Percentiles rank a stretch among this genome's conserved stretches.
Evolutionary conservation across 2,888 invertebrate genomes (phyloP).

Genomic region (Conomelus anceps): DNA sequence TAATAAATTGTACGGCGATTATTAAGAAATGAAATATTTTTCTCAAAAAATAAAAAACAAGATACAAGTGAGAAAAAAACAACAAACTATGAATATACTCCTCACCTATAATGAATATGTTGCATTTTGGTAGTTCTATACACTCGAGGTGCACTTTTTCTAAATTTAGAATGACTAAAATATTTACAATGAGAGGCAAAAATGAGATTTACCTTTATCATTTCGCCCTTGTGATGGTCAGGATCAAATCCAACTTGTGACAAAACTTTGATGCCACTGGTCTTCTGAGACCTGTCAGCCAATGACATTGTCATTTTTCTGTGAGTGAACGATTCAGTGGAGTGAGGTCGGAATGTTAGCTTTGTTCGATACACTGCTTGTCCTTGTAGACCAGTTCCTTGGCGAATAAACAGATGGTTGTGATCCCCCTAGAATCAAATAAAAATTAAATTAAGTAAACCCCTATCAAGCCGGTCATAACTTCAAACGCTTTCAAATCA

Average conservation of each 20-base stretch:
- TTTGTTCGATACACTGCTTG: constrained; percentile 96
- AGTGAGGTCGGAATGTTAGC: constrained; percentile 94
- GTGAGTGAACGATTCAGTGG: constrained; percentile 98
- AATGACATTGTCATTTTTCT: constrained; percentile 97
- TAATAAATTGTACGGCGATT: too few species aligned
- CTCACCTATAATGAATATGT: too few species aligned
- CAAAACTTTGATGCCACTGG: constrained; percentile 90
- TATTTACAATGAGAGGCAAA: not conserved
- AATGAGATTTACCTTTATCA: constrained; percentile 64
- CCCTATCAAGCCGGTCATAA: too few species aligned
- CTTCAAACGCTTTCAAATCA: too few species aligned
- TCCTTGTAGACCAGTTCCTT: constrained; percentile 95
- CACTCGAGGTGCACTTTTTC: too few species aligned
- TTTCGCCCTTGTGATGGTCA: constrained; percentile 81
- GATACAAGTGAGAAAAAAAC: too few species aligned
- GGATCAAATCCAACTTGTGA: constrained; percentile 92
- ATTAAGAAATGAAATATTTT: too few species aligned
- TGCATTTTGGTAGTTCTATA: too few species aligned
- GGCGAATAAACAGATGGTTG: constrained; percentile 95
- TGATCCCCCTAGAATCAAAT: constrained; percentile 71
- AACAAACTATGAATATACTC: too few species aligned
- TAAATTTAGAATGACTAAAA: too few species aligned
- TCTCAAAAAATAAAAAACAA: too few species aligned
- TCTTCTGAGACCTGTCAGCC: constrained; percentile 90
- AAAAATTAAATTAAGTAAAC: not conserved